phyloP scores from a whole-genome alignment of 2,113 vertebrate genomes.

The Arothron firmamentum region DNA sequence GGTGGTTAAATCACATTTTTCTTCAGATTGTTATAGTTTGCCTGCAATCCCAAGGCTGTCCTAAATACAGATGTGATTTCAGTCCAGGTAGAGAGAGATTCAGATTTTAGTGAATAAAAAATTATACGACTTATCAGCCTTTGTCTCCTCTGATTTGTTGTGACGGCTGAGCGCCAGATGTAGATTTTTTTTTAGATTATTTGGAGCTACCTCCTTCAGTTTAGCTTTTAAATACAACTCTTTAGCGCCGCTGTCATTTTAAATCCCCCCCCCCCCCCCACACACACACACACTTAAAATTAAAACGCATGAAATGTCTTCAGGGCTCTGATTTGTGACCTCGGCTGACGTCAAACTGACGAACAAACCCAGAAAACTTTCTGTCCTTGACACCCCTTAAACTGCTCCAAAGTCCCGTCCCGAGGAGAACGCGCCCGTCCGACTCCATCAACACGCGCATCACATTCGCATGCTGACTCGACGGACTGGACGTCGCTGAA shows the following conservation, averaged over 20 bases:
- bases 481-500: constrained; percentile 85
- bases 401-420: too few species aligned
- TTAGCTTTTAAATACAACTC: too few species aligned
- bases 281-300: too few species aligned
- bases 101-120: not conserved
- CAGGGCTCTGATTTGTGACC: too few species aligned
- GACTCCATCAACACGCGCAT: constrained; percentile 38
- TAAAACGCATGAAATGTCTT: too few species aligned
- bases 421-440: not conserved
- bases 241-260: too few species aligned
- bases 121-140: constrained; percentile 1
- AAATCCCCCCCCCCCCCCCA: too few species aligned
- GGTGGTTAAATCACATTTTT: constrained; percentile 1
- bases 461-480: constrained; percentile 76
- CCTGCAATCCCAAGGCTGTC: not conserved
- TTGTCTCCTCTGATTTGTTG: not conserved
- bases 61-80: constrained; percentile 4
- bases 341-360: too few species aligned
- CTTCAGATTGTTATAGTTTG: not conserved
- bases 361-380: too few species aligned
- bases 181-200: not conserved
- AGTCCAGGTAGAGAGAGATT: not conserved
- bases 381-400: too few species aligned
- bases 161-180: not conserved
- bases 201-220: too few species aligned